A percentile compares a stretch with the other conserved stretches of the same genome.
phyloP scores from a whole-genome alignment of 2,888 invertebrate genomes.

The Arctia plantaginis region DNA sequence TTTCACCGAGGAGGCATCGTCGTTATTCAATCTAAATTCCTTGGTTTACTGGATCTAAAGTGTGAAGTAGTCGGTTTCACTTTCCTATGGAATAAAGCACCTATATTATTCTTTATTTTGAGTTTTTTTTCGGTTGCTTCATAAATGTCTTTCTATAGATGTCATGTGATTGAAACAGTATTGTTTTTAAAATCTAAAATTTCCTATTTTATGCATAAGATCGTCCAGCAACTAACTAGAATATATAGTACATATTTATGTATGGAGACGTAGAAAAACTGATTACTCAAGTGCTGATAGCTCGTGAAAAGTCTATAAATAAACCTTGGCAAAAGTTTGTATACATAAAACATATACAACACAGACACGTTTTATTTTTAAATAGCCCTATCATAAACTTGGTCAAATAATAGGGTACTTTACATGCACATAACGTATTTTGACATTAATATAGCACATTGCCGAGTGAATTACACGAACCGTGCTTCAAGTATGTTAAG shows the following conservation, averaged over 20 bases:
- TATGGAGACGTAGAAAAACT: not conserved
- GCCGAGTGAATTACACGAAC: conserved; percentile 60
- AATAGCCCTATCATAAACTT: conserved; percentile 21
- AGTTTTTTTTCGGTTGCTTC: not conserved
- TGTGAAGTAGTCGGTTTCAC: conserved; percentile 47
- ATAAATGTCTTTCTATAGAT: too few species aligned
- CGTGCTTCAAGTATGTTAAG: conserved; percentile 60
- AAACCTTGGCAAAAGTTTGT: not conserved
- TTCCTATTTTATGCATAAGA: not conserved
- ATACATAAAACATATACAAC: conserved; percentile 4
- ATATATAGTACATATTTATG: not conserved
- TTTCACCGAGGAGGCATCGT: conserved; percentile 52
- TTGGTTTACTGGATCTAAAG: conserved; percentile 53
- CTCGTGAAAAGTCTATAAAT: not conserved
- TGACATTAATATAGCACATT: conserved; percentile 56
- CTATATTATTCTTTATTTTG: not conserved
- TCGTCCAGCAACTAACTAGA: too few species aligned
- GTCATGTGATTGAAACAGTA: not conserved
- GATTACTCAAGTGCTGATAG: not conserved
- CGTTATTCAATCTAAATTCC: conserved; percentile 65
- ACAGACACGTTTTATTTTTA: conserved; percentile 14
- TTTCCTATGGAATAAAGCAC: not conserved
- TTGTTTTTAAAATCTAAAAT: not conserved
- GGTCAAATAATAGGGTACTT: conserved; percentile 22
- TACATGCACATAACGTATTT: conserved; percentile 27